These are phyloP conservation scores for Calonectris borealis DNA, from an alignment of 2,113 vertebrate species.

Conservation along the genomic window DNA sequence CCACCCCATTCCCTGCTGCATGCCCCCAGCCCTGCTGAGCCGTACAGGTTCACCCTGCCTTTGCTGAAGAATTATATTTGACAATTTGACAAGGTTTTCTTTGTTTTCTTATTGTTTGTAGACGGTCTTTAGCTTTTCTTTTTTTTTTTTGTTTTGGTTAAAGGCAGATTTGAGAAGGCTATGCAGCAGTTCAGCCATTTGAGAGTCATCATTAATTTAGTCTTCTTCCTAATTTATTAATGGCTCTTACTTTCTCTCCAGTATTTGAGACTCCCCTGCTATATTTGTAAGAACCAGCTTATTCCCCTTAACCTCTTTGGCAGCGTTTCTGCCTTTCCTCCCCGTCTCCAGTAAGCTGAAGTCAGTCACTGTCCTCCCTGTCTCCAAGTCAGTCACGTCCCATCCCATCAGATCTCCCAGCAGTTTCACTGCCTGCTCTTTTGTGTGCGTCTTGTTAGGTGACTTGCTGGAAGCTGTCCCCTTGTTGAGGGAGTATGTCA, in stretches of 20 bases:
- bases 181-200: constrained; percentile 24
- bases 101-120: constrained; percentile 9
- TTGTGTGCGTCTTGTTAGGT: background rate
- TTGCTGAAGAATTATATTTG: background rate
- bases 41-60: background rate
- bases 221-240: constrained; percentile 66
- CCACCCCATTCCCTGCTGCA: background rate
- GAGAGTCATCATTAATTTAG: constrained; percentile 69
- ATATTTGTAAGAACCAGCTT: constrained; percentile 27
- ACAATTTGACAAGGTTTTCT: background rate
- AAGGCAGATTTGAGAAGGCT: constrained; percentile 19
- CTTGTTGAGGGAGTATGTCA: too few species aligned
- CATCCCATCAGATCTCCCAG: background rate
- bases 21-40: constrained; percentile 4
- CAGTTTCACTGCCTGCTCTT: background rate
- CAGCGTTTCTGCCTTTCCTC: background rate
- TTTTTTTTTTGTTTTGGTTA: background rate
- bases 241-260: constrained; percentile 36
- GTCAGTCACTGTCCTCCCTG: background rate
- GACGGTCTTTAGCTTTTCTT: background rate
- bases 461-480: background rate
- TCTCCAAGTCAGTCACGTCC: background rate
- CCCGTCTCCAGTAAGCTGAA: background rate
- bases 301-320: background rate
- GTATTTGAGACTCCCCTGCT: constrained; percentile 43